Conservation (phyloP, 1,140 invertebrate genomes). For the Neuroterus valhalla region DNA sequence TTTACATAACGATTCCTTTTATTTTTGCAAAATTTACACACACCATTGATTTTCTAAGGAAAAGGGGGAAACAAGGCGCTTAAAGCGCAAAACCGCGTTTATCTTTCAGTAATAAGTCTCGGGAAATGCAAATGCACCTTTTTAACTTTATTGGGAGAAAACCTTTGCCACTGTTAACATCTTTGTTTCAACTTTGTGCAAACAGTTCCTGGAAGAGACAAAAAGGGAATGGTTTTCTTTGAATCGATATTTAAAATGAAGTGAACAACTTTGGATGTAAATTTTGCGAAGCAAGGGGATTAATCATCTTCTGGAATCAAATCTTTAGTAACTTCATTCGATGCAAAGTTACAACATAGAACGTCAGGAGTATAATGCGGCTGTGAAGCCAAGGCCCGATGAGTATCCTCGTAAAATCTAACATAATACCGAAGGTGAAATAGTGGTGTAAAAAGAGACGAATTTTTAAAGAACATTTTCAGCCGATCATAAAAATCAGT, state of each 20-base stretch:
- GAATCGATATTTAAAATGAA: background rate
- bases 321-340: conserved; percentile 15
- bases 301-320: background rate
- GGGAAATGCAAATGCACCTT: conserved; percentile 20
- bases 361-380: conserved; percentile 6
- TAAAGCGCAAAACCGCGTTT: conserved; percentile 29
- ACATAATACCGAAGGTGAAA: conserved; percentile 25
- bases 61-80: conserved; percentile 2
- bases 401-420: conserved; percentile 9
- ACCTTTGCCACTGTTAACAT: background rate
- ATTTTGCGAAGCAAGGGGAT: conserved; percentile 24
- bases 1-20: conserved; percentile 29
- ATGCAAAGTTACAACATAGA: background rate
- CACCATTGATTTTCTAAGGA: conserved; percentile 19
- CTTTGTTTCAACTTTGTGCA: background rate
- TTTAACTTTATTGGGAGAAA: background rate
- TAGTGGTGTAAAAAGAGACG: conserved; percentile 19
- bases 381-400: conserved; percentile 12
- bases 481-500: conserved; percentile 19
- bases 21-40: conserved; percentile 22
- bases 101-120: conserved; percentile 23
- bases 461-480: conserved; percentile 2
- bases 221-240: background rate
- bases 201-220: background rate
- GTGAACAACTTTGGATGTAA: background rate